A percentile compares a stretch with the other conserved stretches of the same genome.
phyloP scores from a whole-genome alignment of 2,888 invertebrate species.

The Philereme transversata region DNA sequence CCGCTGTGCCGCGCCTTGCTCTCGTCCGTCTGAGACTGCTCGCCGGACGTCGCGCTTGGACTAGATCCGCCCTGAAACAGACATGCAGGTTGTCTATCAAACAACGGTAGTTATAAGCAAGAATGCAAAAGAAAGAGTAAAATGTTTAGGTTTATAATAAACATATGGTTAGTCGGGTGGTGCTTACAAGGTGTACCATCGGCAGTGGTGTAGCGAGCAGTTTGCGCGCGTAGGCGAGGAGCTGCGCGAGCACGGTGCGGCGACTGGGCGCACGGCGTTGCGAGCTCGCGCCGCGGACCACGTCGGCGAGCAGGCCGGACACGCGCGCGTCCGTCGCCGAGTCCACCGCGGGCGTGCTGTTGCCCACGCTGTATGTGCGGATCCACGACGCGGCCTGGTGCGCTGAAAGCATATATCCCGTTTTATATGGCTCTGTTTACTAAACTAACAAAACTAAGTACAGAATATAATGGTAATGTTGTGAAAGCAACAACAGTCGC shows the following conservation, averaged over 20 bases:
- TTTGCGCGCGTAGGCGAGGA: slow-evolving; percentile 87
- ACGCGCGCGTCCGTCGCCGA: slow-evolving; percentile 78
- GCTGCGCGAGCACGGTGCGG: slow-evolving; percentile 88
- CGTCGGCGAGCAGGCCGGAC: slow-evolving; percentile 89
- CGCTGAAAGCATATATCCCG: slow-evolving; percentile 47
- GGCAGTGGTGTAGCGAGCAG: slow-evolving; percentile 81
- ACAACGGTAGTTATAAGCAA: neutral
- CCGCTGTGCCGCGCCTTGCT: slow-evolving; percentile 86
- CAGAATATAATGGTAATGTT: too few species aligned
- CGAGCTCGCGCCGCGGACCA: slow-evolving; percentile 82
- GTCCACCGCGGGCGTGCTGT: slow-evolving; percentile 63
- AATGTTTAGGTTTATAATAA: too few species aligned
- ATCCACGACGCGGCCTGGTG: slow-evolving; percentile 60
- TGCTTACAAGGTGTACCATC: slow-evolving; percentile 19
- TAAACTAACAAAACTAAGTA: too few species aligned
- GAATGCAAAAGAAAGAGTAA: too few species aligned
- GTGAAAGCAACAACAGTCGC: too few species aligned
- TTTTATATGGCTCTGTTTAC: too few species aligned
- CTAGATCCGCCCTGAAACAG: slow-evolving; percentile 46
- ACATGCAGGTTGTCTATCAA: neutral
- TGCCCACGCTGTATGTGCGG: slow-evolving; percentile 60
- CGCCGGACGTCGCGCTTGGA: slow-evolving; percentile 44
- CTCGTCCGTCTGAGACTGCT: slow-evolving; percentile 90
- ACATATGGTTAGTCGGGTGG: neutral
- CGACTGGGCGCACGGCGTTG: slow-evolving; percentile 85